These are phyloP conservation scores for Cygnus atratus DNA, from an alignment of 2,113 vertebrate genomes.

Conservation along the genomic window DNA sequence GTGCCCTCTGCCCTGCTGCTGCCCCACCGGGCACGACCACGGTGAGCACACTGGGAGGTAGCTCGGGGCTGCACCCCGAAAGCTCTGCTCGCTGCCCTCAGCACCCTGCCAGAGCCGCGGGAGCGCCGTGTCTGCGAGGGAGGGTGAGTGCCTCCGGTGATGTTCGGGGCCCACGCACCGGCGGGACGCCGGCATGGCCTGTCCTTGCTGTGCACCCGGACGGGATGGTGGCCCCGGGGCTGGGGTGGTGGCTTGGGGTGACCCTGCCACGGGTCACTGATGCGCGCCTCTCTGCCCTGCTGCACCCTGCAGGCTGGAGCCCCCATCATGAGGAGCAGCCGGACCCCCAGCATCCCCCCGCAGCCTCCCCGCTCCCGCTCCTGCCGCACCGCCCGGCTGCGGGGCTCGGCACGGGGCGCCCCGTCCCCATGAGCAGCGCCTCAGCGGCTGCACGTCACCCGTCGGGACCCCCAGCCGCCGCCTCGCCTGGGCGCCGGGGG, in stretches of 20 bases:
- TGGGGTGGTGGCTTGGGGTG: fast-evolving
- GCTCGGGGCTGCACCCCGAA: background rate
- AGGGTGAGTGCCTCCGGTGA: background rate
- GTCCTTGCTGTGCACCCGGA: fast-evolving
- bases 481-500: fast-evolving
- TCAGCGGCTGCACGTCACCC: background rate
- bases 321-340: fast-evolving
- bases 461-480: background rate
- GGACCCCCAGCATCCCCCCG: background rate
- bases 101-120: background rate
- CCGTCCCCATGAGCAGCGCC: background rate
- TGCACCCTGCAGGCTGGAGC: background rate
- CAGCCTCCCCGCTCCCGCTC: background rate
- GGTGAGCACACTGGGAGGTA: fast-evolving
- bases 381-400: background rate
- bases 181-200: background rate
- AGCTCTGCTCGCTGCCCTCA: background rate
- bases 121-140: background rate
- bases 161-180: fast-evolving
- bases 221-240: background rate
- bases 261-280: fast-evolving
- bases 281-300: too few relatives aligned
- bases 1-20: background rate
- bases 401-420: fast-evolving
- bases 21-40: background rate